Evolutionary conservation across 2,797 vertebrate species (phyloP).

Genomic region (Borostomias antarcticus): DNA sequence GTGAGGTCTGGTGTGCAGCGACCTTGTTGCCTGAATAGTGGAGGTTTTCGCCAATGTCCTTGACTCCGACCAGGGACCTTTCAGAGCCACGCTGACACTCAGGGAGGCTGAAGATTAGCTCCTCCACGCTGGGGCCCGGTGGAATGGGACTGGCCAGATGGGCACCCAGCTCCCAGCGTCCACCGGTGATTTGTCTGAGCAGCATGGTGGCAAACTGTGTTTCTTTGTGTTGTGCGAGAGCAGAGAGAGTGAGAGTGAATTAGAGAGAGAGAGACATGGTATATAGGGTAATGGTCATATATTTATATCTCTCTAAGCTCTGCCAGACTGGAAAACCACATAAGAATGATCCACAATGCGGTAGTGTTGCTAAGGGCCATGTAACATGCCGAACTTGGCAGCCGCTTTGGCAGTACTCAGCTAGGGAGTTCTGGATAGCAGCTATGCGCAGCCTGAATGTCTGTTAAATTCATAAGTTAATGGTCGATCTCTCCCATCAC

Average conservation of each 20-base stretch:
- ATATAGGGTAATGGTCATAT: conserved; percentile 38
- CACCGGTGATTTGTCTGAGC: conserved; percentile 65
- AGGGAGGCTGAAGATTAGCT: conserved; percentile 55
- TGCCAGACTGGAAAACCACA: conserved; percentile 42
- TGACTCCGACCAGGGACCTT: conserved; percentile 55
- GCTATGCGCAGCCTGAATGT: conserved; percentile 49
- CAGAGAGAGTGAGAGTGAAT: background rate
- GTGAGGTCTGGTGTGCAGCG: conserved; percentile 33
- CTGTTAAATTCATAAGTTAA: conserved; percentile 72
- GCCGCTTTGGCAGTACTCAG: conserved; percentile 29
- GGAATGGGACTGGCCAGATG: conserved; percentile 66
- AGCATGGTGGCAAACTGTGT: conserved; percentile 31
- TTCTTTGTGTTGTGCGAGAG: conserved; percentile 6
- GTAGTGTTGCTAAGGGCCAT: conserved; percentile 47
- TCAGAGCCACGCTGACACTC: conserved; percentile 41
- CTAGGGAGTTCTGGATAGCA: conserved; percentile 68
- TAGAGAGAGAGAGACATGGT: conserved; percentile 15
- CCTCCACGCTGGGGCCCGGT: conserved; percentile 47
- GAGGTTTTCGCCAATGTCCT: conserved; percentile 49
- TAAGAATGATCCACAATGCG: conserved; percentile 40
- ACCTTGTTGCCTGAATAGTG: conserved; percentile 46
- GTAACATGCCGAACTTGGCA: conserved; percentile 69
- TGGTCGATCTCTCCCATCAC: conserved; percentile 61
- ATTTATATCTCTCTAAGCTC: conserved; percentile 49
- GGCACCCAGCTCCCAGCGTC: conserved; percentile 61